A percentile compares a stretch with the other conserved stretches of the same genome.
Conservation (phyloP, 2,888 invertebrate genomes). For the Platynereis dumerilii region DNA sequence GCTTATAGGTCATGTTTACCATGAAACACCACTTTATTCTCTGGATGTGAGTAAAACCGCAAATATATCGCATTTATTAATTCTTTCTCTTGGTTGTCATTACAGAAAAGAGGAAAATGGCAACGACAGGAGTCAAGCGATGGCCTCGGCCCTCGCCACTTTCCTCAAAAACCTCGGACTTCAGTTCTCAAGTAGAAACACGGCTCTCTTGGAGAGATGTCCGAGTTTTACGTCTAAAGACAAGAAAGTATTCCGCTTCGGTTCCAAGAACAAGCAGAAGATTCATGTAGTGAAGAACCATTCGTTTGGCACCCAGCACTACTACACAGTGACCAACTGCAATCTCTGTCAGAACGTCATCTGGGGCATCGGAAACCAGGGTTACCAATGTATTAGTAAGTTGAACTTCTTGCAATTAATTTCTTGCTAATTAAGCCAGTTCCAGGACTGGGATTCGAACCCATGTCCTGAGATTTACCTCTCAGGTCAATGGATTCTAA, state of each 20-base stretch:
- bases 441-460: too few relatives aligned
- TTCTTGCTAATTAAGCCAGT: too few relatives aligned
- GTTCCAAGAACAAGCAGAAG: conserved; percentile 25
- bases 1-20: too few relatives aligned
- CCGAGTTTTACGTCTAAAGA: conserved; percentile 87
- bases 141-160: conserved; percentile 81
- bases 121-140: conserved; percentile 64
- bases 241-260: conserved; percentile 72
- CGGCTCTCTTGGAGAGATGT: conserved; percentile 73
- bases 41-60: too few relatives aligned
- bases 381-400: conserved; percentile 91
- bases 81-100: neutral
- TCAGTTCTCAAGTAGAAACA: conserved; percentile 56
- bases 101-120: conserved; percentile 25
- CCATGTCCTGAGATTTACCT: too few relatives aligned
- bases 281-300: conserved; percentile 75
- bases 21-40: too few relatives aligned
- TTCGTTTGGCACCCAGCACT: conserved; percentile 85
- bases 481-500: too few relatives aligned
- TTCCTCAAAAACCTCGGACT: conserved; percentile 80
- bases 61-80: too few relatives aligned
- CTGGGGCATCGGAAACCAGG: conserved; percentile 96
- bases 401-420: too few relatives aligned
- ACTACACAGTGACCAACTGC: conserved; percentile 88
- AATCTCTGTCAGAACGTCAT: conserved; percentile 91